phyloP scores from a whole-genome alignment of 2,113 vertebrate genomes.

The Ceyx cyanopectus region DNA sequence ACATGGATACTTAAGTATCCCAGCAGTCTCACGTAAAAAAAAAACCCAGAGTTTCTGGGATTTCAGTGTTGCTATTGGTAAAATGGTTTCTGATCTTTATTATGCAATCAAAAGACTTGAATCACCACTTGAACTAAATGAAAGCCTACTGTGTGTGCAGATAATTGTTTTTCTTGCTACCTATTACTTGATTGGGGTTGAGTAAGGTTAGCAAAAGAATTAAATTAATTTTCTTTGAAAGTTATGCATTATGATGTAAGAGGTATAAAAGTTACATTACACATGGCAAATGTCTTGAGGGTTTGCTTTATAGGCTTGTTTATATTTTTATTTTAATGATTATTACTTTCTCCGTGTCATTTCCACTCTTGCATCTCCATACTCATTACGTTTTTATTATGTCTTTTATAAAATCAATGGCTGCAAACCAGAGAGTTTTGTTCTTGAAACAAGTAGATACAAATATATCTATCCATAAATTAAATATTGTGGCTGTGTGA shows the following conservation, averaged over 20 bases:
- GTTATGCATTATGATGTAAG: constrained; percentile 68
- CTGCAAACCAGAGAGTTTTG: constrained; percentile 36
- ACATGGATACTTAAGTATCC: not conserved
- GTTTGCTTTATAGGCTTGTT: constrained; percentile 79
- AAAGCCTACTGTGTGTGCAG: constrained; percentile 37
- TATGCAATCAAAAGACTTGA: constrained; percentile 33
- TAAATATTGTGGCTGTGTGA: constrained; percentile 34
- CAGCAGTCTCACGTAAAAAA: not conserved
- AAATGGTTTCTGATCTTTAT: constrained; percentile 16
- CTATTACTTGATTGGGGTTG: constrained; percentile 67
- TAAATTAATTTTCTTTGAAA: constrained; percentile 77
- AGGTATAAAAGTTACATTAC: constrained; percentile 73
- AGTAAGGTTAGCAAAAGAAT: constrained; percentile 69
- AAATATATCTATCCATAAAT: constrained; percentile 42
- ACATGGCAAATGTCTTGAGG: constrained; percentile 71
- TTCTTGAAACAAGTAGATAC: constrained; percentile 46
- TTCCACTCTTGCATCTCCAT: constrained; percentile 69
- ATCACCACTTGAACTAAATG: constrained; percentile 51
- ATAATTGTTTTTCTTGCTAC: constrained; percentile 68
- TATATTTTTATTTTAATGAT: constrained; percentile 79
- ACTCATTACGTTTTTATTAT: constrained; percentile 79
- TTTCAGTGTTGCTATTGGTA: not conserved
- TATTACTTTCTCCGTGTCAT: constrained; percentile 72
- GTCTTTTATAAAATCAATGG: constrained; percentile 72
- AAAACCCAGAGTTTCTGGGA: not conserved